phyloP scores from a whole-genome alignment of 2,113 vertebrate species.

The Glaucidium brasilianum region DNA sequence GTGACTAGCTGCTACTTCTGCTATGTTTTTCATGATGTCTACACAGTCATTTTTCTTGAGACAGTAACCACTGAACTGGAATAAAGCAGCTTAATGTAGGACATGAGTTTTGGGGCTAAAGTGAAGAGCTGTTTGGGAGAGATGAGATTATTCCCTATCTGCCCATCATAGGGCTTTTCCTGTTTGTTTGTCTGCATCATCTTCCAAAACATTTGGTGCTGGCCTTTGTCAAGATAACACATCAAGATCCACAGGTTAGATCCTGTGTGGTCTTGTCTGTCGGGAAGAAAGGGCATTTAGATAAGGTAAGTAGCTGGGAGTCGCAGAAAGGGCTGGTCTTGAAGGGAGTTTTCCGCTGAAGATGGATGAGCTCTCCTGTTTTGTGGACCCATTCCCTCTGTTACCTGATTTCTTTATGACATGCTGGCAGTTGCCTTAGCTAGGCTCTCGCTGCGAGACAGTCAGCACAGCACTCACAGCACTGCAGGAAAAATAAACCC shows the following conservation, averaged over 20 bases:
- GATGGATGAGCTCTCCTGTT: constrained; percentile 64
- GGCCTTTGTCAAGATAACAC: not conserved
- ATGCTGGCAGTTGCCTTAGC: not conserved
- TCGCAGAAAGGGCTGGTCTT: not conserved
- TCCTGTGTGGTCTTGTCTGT: constrained; percentile 29
- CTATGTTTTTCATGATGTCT: not conserved
- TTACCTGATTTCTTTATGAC: constrained; percentile 37
- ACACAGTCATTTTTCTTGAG: not conserved
- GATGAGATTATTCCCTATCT: not conserved
- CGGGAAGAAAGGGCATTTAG: not conserved
- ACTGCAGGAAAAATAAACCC: constrained; percentile 65
- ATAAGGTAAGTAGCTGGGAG: constrained; percentile 52
- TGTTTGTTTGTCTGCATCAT: constrained; percentile 10
- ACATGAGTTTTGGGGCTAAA: not conserved
- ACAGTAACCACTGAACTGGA: not conserved
- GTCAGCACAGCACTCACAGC: not conserved
- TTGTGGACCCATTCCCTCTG: not conserved
- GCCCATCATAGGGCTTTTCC: not conserved
- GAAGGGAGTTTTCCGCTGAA: constrained; percentile 35
- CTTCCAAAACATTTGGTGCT: not conserved
- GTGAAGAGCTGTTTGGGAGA: not conserved
- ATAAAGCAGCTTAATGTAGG: not conserved
- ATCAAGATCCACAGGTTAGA: not conserved
- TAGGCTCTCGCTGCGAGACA: constrained; percentile 30
- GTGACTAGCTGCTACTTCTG: not conserved